phyloP scores from a whole-genome alignment of 2,888 invertebrate genomes.

The Agrotis clavis region DNA sequence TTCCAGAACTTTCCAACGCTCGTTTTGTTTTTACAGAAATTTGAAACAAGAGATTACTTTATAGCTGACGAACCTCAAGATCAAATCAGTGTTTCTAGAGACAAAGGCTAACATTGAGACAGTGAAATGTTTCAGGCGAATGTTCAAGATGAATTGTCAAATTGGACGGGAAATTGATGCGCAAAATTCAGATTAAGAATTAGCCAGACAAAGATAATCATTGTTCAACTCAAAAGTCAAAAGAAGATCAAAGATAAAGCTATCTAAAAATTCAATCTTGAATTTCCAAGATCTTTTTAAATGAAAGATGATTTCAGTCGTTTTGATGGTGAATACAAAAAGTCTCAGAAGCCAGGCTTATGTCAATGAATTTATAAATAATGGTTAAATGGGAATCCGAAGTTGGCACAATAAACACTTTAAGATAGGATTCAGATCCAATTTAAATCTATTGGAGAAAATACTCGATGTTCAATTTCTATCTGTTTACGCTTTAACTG shows the following conservation, averaged over 20 bases:
- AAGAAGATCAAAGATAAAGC: constrained; percentile 58
- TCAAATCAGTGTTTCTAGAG: constrained; percentile 54
- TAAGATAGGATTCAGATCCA: constrained; percentile 52
- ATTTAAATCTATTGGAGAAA: constrained; percentile 49
- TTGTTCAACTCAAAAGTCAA: constrained; percentile 51
- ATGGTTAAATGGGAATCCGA: constrained; percentile 43
- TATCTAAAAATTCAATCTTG: constrained; percentile 39
- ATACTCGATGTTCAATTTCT: constrained; percentile 52
- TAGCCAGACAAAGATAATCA: constrained; percentile 51
- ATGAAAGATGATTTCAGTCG: constrained; percentile 38
- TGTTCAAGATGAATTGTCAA: constrained; percentile 50
- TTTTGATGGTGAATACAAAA: constrained; percentile 55
- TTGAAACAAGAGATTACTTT: constrained; percentile 48
- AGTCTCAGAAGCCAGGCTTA: constrained; percentile 44
- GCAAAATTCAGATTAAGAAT: constrained; percentile 49
- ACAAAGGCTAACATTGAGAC: constrained; percentile 53
- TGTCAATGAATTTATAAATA: constrained; percentile 62
- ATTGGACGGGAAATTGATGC: constrained; percentile 54
- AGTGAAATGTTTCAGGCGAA: constrained; percentile 53
- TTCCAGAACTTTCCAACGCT: constrained; percentile 41
- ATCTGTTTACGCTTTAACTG: constrained; percentile 37
- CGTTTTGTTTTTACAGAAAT: constrained; percentile 55
- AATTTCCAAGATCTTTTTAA: constrained; percentile 31
- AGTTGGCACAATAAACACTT: constrained; percentile 50
- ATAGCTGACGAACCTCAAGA: constrained; percentile 46